Evolutionary conservation across 1,140 invertebrate species (phyloP).

Genomic region (Procambarus virginalis): DNA sequence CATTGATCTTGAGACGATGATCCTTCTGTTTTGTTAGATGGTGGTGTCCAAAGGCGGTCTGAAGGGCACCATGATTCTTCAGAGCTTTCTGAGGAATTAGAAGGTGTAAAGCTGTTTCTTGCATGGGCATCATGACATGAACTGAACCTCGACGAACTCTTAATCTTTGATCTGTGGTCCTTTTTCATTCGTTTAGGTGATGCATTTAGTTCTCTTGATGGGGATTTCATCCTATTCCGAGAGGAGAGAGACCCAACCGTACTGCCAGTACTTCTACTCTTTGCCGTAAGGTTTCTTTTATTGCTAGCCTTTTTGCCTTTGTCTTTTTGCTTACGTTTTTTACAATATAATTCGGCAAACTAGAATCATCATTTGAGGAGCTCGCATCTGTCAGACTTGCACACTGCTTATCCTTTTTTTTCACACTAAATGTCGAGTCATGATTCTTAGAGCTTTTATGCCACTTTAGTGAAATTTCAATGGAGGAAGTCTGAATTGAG

Average conservation of each 20-base stretch:
- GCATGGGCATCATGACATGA: background rate
- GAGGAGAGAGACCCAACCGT: conserved; percentile 9
- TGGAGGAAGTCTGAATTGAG: background rate
- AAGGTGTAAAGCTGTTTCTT: background rate
- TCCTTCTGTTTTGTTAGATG: conserved; percentile 20
- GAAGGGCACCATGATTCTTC: conserved; percentile 12
- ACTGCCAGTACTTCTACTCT: background rate
- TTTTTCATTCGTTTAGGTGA: conserved; percentile 12
- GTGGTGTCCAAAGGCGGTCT: conserved; percentile 16
- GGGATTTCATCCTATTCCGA: background rate
- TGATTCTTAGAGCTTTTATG: background rate
- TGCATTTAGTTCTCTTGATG: conserved; percentile 15
- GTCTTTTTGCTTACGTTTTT: conserved; percentile 29
- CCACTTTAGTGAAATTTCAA: conserved; percentile 7
- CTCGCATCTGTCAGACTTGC: background rate
- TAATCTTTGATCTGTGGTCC: conserved; percentile 37
- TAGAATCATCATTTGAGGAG: conserved; percentile 29
- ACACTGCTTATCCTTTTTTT: conserved; percentile 9
- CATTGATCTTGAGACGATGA: background rate
- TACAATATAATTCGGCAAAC: background rate
- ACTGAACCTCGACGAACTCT: conserved; percentile 12
- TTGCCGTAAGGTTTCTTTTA: background rate
- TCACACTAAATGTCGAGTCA: conserved; percentile 1
- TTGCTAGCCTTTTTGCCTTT: conserved; percentile 1
- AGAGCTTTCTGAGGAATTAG: conserved; percentile 7